Conservation (phyloP, 2,797 vertebrate species). For the Paguma larvata region DNA sequence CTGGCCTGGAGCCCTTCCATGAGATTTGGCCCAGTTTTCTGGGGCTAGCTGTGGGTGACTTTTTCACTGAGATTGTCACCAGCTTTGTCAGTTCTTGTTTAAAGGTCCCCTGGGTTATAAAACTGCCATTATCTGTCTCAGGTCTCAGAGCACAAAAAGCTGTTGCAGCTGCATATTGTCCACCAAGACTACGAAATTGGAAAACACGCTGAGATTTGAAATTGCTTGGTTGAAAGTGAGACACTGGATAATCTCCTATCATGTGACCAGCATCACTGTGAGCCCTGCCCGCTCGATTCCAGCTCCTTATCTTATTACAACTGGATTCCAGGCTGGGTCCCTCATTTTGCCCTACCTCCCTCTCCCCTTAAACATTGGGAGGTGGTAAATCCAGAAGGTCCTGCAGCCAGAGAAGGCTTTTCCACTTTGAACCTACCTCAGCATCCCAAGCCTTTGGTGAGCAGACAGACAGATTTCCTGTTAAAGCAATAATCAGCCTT, state of each 20-base stretch:
- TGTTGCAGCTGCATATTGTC: not conserved
- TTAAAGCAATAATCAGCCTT: not conserved
- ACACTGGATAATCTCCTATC: fast-evolving
- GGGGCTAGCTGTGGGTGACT: not conserved
- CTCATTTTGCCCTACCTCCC: too few species aligned
- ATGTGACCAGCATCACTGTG: fast-evolving
- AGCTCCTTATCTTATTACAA: not conserved
- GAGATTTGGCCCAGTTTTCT: constrained; percentile 28
- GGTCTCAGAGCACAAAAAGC: constrained; percentile 43
- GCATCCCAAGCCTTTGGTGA: not conserved
- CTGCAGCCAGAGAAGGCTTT: fast-evolving
- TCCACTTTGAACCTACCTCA: not conserved
- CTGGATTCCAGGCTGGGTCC: not conserved
- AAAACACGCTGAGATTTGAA: not conserved
- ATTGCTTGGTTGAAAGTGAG: not conserved
- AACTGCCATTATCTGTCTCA: not conserved
- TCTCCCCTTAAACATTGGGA: not conserved
- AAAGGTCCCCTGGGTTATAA: constrained; percentile 32
- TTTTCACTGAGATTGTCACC: constrained; percentile 31
- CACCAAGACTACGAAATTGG: not conserved
- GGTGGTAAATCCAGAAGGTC: not conserved
- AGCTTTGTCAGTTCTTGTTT: constrained; percentile 45
- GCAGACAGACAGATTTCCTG: not conserved
- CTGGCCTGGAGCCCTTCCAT: not conserved
- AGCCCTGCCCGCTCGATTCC: fast-evolving